Conservation (phyloP, 1,140 invertebrate genomes). For the Drosophila suzukii region DNA sequence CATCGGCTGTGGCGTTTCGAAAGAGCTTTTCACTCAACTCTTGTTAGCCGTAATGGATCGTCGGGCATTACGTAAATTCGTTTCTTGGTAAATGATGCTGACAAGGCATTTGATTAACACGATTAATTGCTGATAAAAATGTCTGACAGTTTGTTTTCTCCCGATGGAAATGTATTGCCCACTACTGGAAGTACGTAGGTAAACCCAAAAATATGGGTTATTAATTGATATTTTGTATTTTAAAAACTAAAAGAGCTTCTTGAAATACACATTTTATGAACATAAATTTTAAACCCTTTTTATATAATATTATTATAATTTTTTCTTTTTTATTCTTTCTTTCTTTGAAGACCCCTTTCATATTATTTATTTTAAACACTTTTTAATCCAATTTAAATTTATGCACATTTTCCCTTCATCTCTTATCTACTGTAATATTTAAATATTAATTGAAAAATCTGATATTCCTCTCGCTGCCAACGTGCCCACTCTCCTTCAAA, state of each 20-base stretch:
- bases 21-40: constrained; percentile 66
- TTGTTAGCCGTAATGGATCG: constrained; percentile 49
- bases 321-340: too few relatives aligned
- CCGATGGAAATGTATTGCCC: constrained; percentile 28
- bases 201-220: background rate
- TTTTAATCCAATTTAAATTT: background rate
- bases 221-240: background rate
- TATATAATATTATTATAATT: too few relatives aligned
- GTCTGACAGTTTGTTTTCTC: constrained; percentile 75
- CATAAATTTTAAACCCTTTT: too few relatives aligned
- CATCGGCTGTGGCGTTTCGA: constrained; percentile 45
- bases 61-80: constrained; percentile 62
- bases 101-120: constrained; percentile 83
- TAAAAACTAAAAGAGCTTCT: background rate
- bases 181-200: constrained; percentile 62
- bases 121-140: constrained; percentile 83
- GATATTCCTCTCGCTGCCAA: constrained; percentile 32
- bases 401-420: background rate
- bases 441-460: constrained; percentile 55
- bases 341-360: too few relatives aligned
- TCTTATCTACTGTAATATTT: constrained; percentile 28
- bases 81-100: constrained; percentile 78
- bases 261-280: too few relatives aligned
- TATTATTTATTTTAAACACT: background rate
- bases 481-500: constrained; percentile 47